Evolutionary conservation across 2,888 invertebrate species (phyloP).

Genomic region (Mantis religiosa): DNA sequence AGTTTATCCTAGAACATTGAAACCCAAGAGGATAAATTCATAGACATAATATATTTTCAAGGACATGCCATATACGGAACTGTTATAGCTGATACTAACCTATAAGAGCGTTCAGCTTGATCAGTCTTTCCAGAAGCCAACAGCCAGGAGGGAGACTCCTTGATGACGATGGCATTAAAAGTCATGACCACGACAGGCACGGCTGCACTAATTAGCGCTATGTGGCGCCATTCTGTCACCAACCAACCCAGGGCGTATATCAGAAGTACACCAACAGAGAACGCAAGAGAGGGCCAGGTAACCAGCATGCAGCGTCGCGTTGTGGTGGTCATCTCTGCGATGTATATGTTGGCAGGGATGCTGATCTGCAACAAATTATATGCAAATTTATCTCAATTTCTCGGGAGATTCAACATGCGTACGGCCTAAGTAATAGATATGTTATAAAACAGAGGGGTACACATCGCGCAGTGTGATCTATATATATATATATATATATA

Average conservation of each 20-base stretch:
- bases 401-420: no score
- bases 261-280: conserved; percentile 21
- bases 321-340: conserved; percentile 49
- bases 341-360: conserved; percentile 52
- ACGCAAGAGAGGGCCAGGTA: conserved; percentile 29
- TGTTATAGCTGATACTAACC: background rate
- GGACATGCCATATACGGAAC: background rate
- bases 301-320: conserved; percentile 35
- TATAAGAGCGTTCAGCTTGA: conserved; percentile 43
- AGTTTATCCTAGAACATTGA: no score
- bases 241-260: conserved; percentile 22
- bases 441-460: no score
- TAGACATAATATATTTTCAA: no score
- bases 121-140: conserved; percentile 46
- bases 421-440: no score
- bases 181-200: conserved; percentile 50
- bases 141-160: conserved; percentile 56
- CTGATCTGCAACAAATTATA: conserved; percentile 42
- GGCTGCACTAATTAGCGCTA: conserved; percentile 15
- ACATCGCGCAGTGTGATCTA: no score
- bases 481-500: no score
- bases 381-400: background rate
- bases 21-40: no score
- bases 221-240: background rate
- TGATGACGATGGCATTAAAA: conserved; percentile 46